These are phyloP conservation scores for Panthera tigris DNA, from an alignment of 2,113 vertebrate species.

Conservation along the genomic window DNA sequence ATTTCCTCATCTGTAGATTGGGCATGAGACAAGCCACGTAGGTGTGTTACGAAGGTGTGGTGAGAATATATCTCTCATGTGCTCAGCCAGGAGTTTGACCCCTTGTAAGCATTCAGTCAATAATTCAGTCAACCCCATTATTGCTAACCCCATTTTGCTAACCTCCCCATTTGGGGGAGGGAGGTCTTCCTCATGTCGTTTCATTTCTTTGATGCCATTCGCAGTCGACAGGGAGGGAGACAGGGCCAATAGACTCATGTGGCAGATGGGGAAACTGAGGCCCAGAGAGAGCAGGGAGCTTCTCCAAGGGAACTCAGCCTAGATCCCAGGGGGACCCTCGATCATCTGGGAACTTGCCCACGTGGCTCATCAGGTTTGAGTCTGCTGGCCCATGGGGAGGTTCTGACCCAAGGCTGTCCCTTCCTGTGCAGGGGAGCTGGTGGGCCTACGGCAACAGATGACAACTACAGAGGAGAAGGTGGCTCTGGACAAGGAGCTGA, in stretches of 20 bases:
- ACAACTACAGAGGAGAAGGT: constrained; percentile 77
- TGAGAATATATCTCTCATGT: fast-evolving
- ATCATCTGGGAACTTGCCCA: background rate
- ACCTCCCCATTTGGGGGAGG: background rate
- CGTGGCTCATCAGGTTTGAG: background rate
- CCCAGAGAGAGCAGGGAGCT: background rate
- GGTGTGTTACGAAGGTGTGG: background rate
- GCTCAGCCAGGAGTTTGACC: background rate
- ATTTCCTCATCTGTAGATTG: background rate
- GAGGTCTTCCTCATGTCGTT: background rate
- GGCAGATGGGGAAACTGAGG: background rate
- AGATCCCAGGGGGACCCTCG: background rate
- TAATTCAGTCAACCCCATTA: too few relatives aligned
- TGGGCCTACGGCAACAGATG: constrained; percentile 82
- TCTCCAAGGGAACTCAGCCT: background rate
- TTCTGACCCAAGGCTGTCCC: background rate
- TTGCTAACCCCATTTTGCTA: background rate
- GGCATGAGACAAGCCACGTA: background rate
- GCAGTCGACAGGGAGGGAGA: background rate
- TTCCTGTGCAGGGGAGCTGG: constrained; percentile 85
- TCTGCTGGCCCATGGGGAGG: background rate
- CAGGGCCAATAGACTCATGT: background rate
- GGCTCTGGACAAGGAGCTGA: constrained; percentile 86
- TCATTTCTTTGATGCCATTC: background rate
- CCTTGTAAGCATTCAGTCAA: fast-evolving